Percentiles rank a stretch among this genome's conserved stretches.
Conservation (phyloP, 2,113 vertebrate species). For the Peromyscus leucopus region DNA sequence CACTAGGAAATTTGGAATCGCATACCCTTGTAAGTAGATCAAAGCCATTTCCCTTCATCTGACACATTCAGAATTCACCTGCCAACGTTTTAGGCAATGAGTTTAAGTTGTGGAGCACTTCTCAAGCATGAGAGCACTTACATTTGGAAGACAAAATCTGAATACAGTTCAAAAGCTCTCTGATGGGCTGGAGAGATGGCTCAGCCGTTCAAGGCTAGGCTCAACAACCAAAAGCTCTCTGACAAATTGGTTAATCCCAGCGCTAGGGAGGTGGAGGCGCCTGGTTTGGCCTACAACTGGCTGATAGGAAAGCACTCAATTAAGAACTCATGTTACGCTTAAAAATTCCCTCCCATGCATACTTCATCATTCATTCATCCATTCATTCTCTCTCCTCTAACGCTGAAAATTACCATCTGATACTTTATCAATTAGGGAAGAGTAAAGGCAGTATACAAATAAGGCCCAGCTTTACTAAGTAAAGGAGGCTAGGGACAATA, state of each 20-base stretch:
- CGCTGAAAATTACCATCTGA: slow-evolving; percentile 40
- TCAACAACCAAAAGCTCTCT: background rate
- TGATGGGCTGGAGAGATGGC: no score
- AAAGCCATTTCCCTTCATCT: slow-evolving; percentile 24
- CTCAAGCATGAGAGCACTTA: background rate
- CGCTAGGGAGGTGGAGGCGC: background rate
- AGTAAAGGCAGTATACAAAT: background rate
- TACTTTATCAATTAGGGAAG: slow-evolving; percentile 30
- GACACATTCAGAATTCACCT: slow-evolving; percentile 57
- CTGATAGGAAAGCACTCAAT: background rate
- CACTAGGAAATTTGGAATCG: slow-evolving; percentile 24
- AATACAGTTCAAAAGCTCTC: slow-evolving; percentile 11
- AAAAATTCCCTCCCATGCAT: background rate
- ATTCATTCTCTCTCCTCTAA: background rate
- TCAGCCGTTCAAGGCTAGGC: no score
- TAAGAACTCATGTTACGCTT: background rate
- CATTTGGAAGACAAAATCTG: slow-evolving; percentile 17
- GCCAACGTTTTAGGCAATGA: slow-evolving; percentile 52
- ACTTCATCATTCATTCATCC: background rate
- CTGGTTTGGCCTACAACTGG: background rate
- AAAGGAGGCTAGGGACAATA: background rate
- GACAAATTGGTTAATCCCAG: background rate
- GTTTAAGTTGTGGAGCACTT: slow-evolving; percentile 46
- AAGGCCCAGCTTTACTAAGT: background rate
- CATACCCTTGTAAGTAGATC: background rate